Base-by-base conservation (phyloP, 1,140 invertebrate species). In the Conus ventricosus region DNA sequence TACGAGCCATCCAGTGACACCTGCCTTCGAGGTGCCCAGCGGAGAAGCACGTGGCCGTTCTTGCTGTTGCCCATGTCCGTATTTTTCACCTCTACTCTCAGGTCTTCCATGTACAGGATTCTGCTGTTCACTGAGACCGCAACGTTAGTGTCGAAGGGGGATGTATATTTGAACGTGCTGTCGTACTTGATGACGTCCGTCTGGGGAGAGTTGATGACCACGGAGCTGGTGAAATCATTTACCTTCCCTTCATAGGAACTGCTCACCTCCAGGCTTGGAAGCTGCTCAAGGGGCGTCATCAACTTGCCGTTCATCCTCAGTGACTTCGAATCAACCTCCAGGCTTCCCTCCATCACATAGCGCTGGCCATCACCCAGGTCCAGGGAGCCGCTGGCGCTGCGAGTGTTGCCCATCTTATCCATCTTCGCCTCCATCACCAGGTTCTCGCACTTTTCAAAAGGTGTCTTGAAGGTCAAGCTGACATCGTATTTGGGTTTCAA, bases 241-340 rank as follows among this genome's bases (percentile, higher is more conserved):
- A 90, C 17, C 11, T 85, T 63, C 71, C 91, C 92, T 23, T 85
- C 75, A 60, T 92, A 90, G 27, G 88, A 88, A 17, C 92, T 83
- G 23, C 63, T 85, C 5, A 90, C 54, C 54, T 91, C 88, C 51
- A 90, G 57, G 39, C 90, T 89, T 27, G 83, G 87, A 0, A 92
- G 39, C 8, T 39, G 63, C 20, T 89, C 75, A 78, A 91, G 88
- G 53, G 92, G 92, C 17, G 92, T 93, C 67, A 85, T 88, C n/a
- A 94, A n/a, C 15, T 89, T 85, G 67, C 90, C 75, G 11, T 76
- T 80, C 17, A 88, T 89, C 27, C 80, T 90, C 54, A 89, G 88
- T 2, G 87, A 82, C 2, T 71, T 25, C 8, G 54, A 51, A 75
- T 86, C 87, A 54, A 90, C 57, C 75, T 91, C 88, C 55, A 87